phyloP scores from a whole-genome alignment of 2,888 invertebrate genomes.

The Lepidonotus clava region DNA sequence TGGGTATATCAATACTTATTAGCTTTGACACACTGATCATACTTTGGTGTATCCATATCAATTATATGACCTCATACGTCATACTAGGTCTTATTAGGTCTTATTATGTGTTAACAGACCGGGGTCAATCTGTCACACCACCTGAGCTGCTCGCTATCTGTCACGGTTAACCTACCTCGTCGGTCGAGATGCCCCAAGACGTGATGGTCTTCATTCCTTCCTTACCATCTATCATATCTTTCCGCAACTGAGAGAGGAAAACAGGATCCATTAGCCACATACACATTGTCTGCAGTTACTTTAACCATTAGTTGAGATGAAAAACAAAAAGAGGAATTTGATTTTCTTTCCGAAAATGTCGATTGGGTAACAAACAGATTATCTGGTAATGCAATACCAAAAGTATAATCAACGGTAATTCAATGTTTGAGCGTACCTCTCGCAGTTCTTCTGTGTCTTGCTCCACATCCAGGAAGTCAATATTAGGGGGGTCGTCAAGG shows the following conservation, averaged over 20 bases:
- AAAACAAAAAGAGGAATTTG: no score
- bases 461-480: conserved; percentile 81
- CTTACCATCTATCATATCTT: conserved; percentile 77
- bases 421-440: conserved; percentile 68
- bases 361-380: no score
- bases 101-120: background rate
- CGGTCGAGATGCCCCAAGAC: conserved; percentile 70
- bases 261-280: conserved; percentile 56
- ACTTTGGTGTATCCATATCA: no score
- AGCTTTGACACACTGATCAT: no score
- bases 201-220: conserved; percentile 66
- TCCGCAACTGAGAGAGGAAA: conserved; percentile 78
- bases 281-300: no score
- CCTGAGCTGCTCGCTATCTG: no score
- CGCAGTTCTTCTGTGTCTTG: conserved; percentile 71
- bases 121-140: background rate
- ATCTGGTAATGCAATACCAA: no score
- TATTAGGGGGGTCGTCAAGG: conserved; percentile 80
- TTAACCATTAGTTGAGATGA: no score
- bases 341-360: no score
- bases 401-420: no score
- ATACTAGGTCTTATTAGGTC: background rate
- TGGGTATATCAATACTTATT: no score
- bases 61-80: no score
- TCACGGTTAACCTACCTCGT: conserved; percentile 71